Base-by-base conservation (phyloP, 2,888 invertebrate genomes). In the Papilio demoleus region DNA sequence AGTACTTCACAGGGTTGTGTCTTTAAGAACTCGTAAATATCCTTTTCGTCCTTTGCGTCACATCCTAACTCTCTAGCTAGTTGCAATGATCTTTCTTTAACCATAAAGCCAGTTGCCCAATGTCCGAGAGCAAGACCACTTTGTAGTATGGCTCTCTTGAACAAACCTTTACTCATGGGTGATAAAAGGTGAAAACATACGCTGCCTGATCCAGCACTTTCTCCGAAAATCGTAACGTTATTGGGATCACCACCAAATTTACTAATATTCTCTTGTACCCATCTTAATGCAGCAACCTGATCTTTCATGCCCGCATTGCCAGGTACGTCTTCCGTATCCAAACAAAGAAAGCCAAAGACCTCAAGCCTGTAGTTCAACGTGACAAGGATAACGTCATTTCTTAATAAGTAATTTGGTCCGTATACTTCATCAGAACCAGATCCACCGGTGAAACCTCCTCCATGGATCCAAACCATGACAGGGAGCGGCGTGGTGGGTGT, bases 41-140 rank as follows among this genome's bases (percentile, higher is more conserved):
- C 81, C 71, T 82, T 78, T 24, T 81, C 77, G 38, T 88, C 77
- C n/a, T 83, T 77, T 2, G 88, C 85, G 31, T 79, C 64, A 24
- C 77, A 82, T 0, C 87, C 89, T 4, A 89, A 74, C 68, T 82
- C 72, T 68, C 74, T 79, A 0, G 86, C 87, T 9, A 88, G 70
- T 2, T 73, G 67, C 14, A 80, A 40, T 1, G 87, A 85, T 86
- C 81, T 71, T 86, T 94, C 94, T 19, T 93, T 0, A 94, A 93
- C 27, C 94, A 79, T 8, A 75, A 76, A 0, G 74, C 84, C 59
- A 84, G 86, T 0, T 94, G 89, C 93, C 94, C 36, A 36, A 94
- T 0, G 93, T 91, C 77, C 92, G 91, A 17, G 94, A 86, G 0
- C 94, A 88, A 0, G 94, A 0, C 96, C 96, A 75, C 96, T 96